Evolutionary conservation across 2,113 vertebrate genomes (phyloP).

Genomic region (Recurvirostra avosetta): DNA sequence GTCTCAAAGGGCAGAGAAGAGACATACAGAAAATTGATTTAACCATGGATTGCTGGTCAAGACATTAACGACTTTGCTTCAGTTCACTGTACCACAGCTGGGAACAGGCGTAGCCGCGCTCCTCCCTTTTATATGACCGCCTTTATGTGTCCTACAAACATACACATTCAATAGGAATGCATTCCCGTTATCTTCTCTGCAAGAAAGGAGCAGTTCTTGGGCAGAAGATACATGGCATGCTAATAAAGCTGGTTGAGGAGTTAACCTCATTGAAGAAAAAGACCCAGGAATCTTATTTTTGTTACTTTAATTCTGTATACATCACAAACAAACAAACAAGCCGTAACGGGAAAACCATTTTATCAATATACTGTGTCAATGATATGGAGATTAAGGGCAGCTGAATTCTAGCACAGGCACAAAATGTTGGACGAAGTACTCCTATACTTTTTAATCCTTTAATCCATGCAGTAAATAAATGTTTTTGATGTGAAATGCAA

Average conservation of each 20-base stretch:
- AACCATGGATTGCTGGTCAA: neutral
- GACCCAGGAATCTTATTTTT: neutral
- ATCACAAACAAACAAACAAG: neutral
- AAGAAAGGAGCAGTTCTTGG: neutral
- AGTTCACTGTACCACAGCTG: neutral
- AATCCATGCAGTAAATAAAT: conserved; percentile 39
- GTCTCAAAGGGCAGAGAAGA: neutral
- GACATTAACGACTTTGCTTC: neutral
- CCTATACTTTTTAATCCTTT: conserved; percentile 11
- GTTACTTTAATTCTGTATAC: neutral
- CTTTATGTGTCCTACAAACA: neutral
- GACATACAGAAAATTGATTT: neutral
- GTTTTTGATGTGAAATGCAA: conserved; percentile 1
- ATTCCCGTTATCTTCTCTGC: neutral
- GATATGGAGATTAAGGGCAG: conserved; percentile 16
- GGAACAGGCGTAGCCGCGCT: neutral
- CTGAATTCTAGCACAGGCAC: neutral
- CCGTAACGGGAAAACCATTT: neutral
- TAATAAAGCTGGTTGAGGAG: neutral
- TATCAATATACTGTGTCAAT: neutral
- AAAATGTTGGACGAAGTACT: neutral
- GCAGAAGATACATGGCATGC: neutral
- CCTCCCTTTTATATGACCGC: neutral
- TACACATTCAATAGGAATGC: neutral
- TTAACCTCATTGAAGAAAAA: neutral